Evolutionary conservation across 92 coral and sea anemone genomes (phyloP), one percentile per base, ranked within the genome.

Genomic region (Parazoanthus darwini): DNA sequence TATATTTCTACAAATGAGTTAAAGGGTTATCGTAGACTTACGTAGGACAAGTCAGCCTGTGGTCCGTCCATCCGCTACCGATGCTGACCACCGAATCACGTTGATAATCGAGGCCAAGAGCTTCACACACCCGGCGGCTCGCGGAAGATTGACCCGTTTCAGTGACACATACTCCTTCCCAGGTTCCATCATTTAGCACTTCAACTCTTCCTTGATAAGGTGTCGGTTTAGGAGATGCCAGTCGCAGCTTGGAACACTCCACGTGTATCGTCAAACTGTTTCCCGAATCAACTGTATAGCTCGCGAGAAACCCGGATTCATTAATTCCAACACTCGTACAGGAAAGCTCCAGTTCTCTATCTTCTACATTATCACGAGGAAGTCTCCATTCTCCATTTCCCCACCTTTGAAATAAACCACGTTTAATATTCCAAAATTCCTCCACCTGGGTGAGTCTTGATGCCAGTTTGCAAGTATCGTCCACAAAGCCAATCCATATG

Each of bases 141-240:
- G 86, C 82, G n/a, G 33, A 42, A 20, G 76, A 23, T 59, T 39
- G 29, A 20, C 71, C 81, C 14, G 22, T 68, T 46, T 35, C 80
- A 20, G 91, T 22, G 36, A 80, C 54, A 85, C 92, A 90, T 23
- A 86, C 56, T 38, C 80, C 85, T 68, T 86, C 70, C 86, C 89
- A 90, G 14, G 37, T 20, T 0, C 50, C 56, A 20, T 89, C 20
- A n/a, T n/a, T 74, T 42, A 89, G 22, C 25, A 81, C 86, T 89
- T 89, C 88, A 50, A 89, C 75, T 67, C 76, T 54, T 38, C 91
- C 91, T 73, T 89, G 86, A 43, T 71, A 89, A 2, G 14, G 18
- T 11, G 91, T 82, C 38, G 87, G 87, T 22, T 48, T 89, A 9
- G 78, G 76, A 11, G 73, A 29, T 0, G 74, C 80, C 26, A 89